These are phyloP conservation scores for Pseudococcus jackbeardsleyi DNA, from an alignment of 2,888 invertebrate genomes.

Conservation along the genomic window DNA sequence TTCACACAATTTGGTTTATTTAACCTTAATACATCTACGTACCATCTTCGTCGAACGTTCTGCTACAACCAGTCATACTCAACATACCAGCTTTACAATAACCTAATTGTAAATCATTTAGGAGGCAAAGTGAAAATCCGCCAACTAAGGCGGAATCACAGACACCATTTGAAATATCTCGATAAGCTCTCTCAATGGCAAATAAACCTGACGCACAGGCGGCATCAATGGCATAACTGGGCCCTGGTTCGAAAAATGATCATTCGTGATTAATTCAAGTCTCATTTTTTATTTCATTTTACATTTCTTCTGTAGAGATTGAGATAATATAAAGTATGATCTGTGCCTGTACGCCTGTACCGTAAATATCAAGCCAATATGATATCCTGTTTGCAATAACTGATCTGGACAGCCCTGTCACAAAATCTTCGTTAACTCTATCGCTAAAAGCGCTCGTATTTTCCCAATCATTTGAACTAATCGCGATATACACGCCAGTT, in stretches of 20 bases:
- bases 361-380: not conserved
- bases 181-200: constrained; percentile 11
- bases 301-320: no score
- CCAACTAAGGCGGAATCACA: constrained; percentile 42
- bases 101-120: not conserved
- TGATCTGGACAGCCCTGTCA: not conserved
- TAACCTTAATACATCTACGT: no score
- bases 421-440: not conserved
- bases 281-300: no score
- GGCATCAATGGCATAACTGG: constrained; percentile 25
- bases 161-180: not conserved
- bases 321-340: no score
- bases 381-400: not conserved
- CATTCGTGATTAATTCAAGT: no score
- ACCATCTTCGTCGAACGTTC: constrained; percentile 24
- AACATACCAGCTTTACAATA: not conserved
- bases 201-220: not conserved
- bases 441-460: not conserved
- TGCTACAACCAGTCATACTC: not conserved
- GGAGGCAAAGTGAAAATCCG: constrained; percentile 27
- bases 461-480: not conserved
- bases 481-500: not conserved
- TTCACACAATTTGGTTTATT: no score
- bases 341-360: constrained; percentile 27
- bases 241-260: not conserved